Evolutionary conservation across 2,888 invertebrate genomes (phyloP), one percentile per base, ranked within the genome.

Genomic region (Dexiosoma caninum): DNA sequence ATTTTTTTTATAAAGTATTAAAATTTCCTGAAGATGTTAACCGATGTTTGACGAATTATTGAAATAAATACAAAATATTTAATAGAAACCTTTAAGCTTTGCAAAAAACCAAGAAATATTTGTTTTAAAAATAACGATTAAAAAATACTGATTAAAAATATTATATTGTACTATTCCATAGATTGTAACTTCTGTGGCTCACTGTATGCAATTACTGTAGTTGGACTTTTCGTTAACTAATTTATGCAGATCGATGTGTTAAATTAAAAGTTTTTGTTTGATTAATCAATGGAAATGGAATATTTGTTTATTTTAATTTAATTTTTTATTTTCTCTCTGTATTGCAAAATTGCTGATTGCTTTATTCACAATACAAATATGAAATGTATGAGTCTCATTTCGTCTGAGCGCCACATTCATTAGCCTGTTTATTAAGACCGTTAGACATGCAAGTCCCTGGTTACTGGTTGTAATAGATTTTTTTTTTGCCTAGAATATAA

Each of bases 211-310:
- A 51, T 51, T 12, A 19, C 2, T n/a, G 16, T 37, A 32, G 6
- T 8, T 30, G 23, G 23, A 2, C n/a, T 40, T 37, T 23, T 37
- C 4, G 4, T 64, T 35, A 37, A 35, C 4, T 64, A 23, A 51
- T 49, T 46, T 37, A 27, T 23, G n/a, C n/a, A n/a, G n/a, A 51
- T 51, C 5, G 10, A 16, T 64, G 23, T 30, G 23, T 37, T 37
- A 51, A 23, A 49, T n/a, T 42, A 44, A 21, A 53, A 66, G n/a
- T n/a, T n/a, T 55, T 55, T 67, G 30, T 44, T 21, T 21, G 3
- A 44, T 55, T 55, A 42, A 40, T 53, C 19, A 66, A 53, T 40
- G n/a, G n/a, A 40, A 51, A 67, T 32, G 19, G 5, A 16, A 35
- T 35, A 57, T 2, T n/a, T 23, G 19, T 9, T 21, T 21, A 40